These are phyloP conservation scores for Toxotes jaculatrix DNA, from an alignment of 2,113 vertebrate genomes.

Conservation along the genomic window DNA sequence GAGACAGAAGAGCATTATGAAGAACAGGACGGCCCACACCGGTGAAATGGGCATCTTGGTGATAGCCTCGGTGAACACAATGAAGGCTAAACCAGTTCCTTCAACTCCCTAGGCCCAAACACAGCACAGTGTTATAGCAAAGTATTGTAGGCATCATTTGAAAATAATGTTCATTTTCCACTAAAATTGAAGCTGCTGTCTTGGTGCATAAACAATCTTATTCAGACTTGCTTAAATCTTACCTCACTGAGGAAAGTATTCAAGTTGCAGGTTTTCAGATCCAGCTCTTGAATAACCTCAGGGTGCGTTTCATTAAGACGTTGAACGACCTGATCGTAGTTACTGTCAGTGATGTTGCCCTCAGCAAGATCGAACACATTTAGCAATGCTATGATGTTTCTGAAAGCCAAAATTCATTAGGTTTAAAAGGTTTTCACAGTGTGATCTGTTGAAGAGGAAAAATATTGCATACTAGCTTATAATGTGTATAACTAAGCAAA, in stretches of 20 bases:
- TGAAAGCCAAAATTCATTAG: slow-evolving; percentile 8
- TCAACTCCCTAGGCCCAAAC: slow-evolving; percentile 87
- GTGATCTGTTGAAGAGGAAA: not conserved
- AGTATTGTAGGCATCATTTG: not conserved
- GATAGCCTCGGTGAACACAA: slow-evolving; percentile 95
- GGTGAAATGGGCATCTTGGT: slow-evolving; percentile 92
- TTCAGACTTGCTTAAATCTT: slow-evolving; percentile 9
- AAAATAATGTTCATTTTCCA: not conserved
- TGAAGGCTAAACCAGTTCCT: slow-evolving; percentile 95
- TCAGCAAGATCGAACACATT: slow-evolving; percentile 78
- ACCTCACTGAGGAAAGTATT: slow-evolving; percentile 79
- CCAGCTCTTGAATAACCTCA: slow-evolving; percentile 56
- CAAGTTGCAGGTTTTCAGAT: slow-evolving; percentile 72
- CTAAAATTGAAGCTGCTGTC: not conserved
- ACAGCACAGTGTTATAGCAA: slow-evolving; percentile 3
- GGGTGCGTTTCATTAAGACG: slow-evolving; percentile 64
- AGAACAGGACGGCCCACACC: slow-evolving; percentile 93
- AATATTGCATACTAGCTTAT: not conserved
- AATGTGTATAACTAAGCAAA: not conserved
- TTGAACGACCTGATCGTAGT: slow-evolving; percentile 59
- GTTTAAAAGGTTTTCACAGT: not conserved
- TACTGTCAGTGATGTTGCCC: slow-evolving; percentile 61
- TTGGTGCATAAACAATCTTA: not conserved
- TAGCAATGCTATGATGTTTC: slow-evolving; percentile 77
- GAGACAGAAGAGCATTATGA: slow-evolving; percentile 94